Evolutionary conservation across 2,888 invertebrate species (phyloP), one percentile per base, ranked within the genome.

Genomic region (Altica lythri): DNA sequence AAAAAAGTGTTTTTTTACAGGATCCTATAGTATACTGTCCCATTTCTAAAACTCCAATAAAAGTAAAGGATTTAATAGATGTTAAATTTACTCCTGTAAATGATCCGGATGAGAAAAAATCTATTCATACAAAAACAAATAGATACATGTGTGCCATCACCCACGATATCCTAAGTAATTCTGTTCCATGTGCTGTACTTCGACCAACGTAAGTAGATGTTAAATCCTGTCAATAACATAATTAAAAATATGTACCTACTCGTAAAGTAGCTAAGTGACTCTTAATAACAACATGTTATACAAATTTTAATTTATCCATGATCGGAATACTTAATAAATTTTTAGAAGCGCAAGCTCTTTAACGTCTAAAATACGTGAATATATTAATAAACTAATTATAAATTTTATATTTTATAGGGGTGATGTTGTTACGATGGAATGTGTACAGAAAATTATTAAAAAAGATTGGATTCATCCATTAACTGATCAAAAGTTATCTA

Each of bases 71-170:
- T 76, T 80, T 99, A 25, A 88, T 97, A 65, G 85, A 90, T 64
- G 88, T 99, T 0, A 92, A 94, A 71, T 99, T 99, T 80, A 96
- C 93, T 0, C 79, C 88, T 55, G 88, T 95, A 0, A 90, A 90
- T 57, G 95, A 94, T 75, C 89, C 92, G 0, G 89, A 90, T 72
- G 89, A 89, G 62, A 92, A 90, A 65, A 89, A 89, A 65, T 89
- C 94, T 1, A 78, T 95, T 19, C 93, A 96, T 62, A 84, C 89
- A 0, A 94, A 92, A 75, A 88, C 92, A 73, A 92, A 91, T 61
- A 83, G 98, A 65, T 99, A 95, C 73, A 95, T 96, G 88, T 99
- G 99, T 75, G 93, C 98, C 1, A 89, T 99, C 0, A 98, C 98
- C 1, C 92, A 95, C 75, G 99, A 99, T 76, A 86, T 96, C 56